These are phyloP conservation scores for Otocyon megalotis DNA, from an alignment of 2,113 vertebrate species.

Conservation along the genomic window DNA sequence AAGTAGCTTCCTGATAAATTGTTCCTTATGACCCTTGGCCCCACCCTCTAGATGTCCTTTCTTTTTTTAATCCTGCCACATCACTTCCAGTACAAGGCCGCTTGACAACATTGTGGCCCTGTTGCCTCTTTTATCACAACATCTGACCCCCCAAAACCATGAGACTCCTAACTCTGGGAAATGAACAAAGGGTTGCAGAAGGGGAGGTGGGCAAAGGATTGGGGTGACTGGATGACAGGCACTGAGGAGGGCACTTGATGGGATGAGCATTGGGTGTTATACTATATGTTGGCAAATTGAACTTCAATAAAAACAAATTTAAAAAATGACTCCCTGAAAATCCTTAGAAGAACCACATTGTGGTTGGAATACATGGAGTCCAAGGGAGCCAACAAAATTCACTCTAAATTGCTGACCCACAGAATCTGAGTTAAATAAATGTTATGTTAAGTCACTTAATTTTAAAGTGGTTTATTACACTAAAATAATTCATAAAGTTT, in stretches of 20 bases:
- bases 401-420: background rate
- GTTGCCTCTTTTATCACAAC: background rate
- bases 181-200: too few relatives aligned
- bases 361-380: background rate
- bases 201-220: too few relatives aligned
- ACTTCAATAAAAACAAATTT: too few relatives aligned
- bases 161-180: too few relatives aligned
- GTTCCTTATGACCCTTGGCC: background rate
- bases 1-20: background rate
- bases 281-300: too few relatives aligned
- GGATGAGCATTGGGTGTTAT: too few relatives aligned
- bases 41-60: background rate
- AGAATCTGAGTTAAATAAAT: constrained; percentile 7
- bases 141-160: background rate
- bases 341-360: background rate
- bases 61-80: background rate
- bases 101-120: background rate
- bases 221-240: too few relatives aligned
- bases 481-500: background rate
- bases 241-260: too few relatives aligned
- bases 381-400: background rate
- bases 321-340: background rate
- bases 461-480: background rate
- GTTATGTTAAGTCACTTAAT: background rate
- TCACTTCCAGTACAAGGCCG: background rate